phyloP scores from a whole-genome alignment of 2,113 vertebrate genomes.

The Psephotus haematonotus region DNA sequence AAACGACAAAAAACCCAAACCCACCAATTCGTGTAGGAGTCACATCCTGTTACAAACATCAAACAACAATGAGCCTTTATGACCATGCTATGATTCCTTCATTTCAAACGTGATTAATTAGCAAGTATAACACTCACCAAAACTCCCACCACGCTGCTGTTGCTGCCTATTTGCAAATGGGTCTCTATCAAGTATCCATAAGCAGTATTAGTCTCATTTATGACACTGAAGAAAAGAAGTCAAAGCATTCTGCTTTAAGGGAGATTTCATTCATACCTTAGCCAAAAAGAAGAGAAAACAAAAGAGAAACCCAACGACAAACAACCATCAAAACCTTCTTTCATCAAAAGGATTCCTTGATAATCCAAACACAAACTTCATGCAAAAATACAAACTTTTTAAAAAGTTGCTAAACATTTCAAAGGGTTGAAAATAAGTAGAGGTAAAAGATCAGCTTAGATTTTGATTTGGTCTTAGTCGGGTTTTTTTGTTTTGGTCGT shows the following conservation, averaged over 20 bases:
- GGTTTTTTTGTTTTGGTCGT: background rate
- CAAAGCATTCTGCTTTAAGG: conserved; percentile 28
- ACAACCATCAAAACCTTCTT: background rate
- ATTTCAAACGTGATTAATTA: conserved; percentile 76
- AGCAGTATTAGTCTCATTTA: conserved; percentile 48
- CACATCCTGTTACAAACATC: conserved; percentile 72
- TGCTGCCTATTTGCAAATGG: conserved; percentile 61
- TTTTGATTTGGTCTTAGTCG: background rate
- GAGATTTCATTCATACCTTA: conserved; percentile 19
- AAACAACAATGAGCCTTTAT: conserved; percentile 76
- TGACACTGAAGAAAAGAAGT: conserved; percentile 35
- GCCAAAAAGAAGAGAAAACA: conserved; percentile 15
- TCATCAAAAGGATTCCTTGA: background rate
- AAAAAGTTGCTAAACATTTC: background rate
- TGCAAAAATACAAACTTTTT: conserved; percentile 6
- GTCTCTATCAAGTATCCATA: conserved; percentile 52
- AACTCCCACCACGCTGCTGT: conserved; percentile 68
- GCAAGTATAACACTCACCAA: conserved; percentile 72
- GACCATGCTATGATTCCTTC: conserved; percentile 71
- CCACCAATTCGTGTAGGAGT: conserved; percentile 64
- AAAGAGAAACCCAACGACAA: background rate
- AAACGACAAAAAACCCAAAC: conserved; percentile 48
- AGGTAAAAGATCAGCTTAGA: background rate
- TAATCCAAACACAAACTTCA: background rate
- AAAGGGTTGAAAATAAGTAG: background rate